Conservation (phyloP, 2,888 invertebrate genomes). For the Ophioninae sp. region DNA sequence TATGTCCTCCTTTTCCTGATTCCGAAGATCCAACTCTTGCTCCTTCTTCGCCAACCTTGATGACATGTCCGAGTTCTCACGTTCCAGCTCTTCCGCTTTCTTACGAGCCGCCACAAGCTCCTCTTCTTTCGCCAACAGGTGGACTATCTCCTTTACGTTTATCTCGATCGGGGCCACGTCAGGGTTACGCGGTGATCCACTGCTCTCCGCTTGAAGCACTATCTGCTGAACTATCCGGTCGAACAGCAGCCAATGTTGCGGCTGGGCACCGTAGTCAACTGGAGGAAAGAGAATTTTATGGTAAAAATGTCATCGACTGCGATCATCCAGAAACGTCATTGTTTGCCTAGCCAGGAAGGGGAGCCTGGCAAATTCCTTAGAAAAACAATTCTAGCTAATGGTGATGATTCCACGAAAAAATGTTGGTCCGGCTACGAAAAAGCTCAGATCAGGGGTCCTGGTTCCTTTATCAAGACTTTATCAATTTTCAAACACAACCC, state of each 20-base stretch:
- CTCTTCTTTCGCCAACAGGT: slow-evolving; percentile 95
- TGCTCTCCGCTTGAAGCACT: slow-evolving; percentile 89
- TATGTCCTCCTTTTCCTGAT: slow-evolving; percentile 96
- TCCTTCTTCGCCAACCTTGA: slow-evolving; percentile 95
- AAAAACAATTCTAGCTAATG: too few species aligned
- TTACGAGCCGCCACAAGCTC: slow-evolving; percentile 93
- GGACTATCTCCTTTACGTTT: slow-evolving; percentile 95
- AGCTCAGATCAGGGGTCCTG: too few species aligned
- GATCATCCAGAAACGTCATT: too few species aligned
- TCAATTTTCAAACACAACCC: too few species aligned
- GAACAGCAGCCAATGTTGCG: slow-evolving; percentile 96
- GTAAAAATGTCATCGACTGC: too few species aligned
- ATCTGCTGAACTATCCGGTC: slow-evolving; percentile 97
- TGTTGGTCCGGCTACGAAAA: too few species aligned
- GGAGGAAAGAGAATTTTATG: slow-evolving; percentile 65
- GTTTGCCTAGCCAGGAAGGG: too few species aligned
- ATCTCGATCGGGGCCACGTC: slow-evolving; percentile 93
- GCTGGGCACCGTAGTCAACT: slow-evolving; percentile 93
- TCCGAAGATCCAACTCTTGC: slow-evolving; percentile 93
- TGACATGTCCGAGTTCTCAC: slow-evolving; percentile 93
- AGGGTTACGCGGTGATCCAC: slow-evolving; percentile 85
- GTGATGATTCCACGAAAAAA: too few species aligned
- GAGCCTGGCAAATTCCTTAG: too few species aligned
- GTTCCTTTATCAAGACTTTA: too few species aligned
- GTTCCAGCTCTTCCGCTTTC: slow-evolving; percentile 93